Conservation (phyloP, 2,113 vertebrate species). For the Ceyx melanurus region DNA sequence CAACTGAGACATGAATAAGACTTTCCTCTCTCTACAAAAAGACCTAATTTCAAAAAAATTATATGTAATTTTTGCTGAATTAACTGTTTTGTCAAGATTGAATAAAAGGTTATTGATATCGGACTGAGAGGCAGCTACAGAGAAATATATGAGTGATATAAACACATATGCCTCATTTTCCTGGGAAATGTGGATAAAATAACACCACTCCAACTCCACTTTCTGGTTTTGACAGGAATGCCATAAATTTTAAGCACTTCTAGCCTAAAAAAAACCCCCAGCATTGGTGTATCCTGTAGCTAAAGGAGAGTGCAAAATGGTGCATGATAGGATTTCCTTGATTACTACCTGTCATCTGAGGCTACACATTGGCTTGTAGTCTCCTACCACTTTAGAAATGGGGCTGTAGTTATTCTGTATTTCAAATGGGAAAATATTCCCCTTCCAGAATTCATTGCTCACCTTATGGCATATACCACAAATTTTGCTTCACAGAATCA, state of each 20-base stretch:
- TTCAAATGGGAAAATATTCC: background rate
- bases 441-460: background rate
- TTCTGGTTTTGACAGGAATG: background rate
- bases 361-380: background rate
- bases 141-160: background rate
- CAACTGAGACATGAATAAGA: background rate
- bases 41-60: background rate
- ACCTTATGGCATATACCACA: fast-evolving
- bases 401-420: background rate
- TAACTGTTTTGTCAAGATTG: background rate
- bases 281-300: background rate
- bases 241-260: background rate
- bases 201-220: background rate
- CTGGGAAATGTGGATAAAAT: background rate
- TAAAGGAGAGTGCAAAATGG: background rate
- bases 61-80: background rate
- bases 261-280: background rate
- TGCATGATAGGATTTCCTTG: background rate
- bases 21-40: background rate
- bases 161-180: background rate
- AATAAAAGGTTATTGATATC: background rate
- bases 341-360: background rate
- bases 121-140: background rate
- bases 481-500: background rate
- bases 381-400: background rate